Percentiles rank a stretch among this genome's conserved stretches.
These are phyloP conservation scores for Drosophila tristis DNA, from an alignment of 1,140 invertebrate genomes.

Conservation along the genomic window DNA sequence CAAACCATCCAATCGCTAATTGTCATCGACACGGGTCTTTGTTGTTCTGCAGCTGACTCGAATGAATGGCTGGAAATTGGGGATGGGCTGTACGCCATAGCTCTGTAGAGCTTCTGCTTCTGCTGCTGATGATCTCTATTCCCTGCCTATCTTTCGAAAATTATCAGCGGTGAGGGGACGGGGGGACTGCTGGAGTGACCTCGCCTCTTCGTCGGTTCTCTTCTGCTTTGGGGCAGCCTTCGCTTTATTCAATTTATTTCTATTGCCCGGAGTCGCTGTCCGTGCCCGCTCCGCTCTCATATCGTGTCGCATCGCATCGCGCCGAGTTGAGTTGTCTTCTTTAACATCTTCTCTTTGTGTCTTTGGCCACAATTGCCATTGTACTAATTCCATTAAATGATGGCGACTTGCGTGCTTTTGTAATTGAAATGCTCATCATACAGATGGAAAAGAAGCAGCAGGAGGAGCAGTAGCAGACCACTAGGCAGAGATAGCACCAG, in stretches of 20 bases:
- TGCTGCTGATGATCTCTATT: constrained; percentile 60
- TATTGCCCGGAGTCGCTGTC: constrained; percentile 46
- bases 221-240: constrained; percentile 11
- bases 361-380: constrained; percentile 79
- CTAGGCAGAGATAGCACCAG: background rate
- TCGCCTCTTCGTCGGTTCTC: constrained; percentile 41
- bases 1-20: constrained; percentile 69
- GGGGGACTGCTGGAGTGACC: constrained; percentile 40
- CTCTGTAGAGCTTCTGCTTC: constrained; percentile 10
- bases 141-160: constrained; percentile 73
- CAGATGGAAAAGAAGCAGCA: constrained; percentile 29
- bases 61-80: constrained; percentile 67
- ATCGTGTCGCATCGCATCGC: constrained; percentile 21
- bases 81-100: constrained; percentile 50
- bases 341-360: constrained; percentile 54
- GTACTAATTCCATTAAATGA: constrained; percentile 81
- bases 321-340: constrained; percentile 50
- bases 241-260: constrained; percentile 78
- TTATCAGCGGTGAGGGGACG: constrained; percentile 46
- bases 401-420: constrained; percentile 74
- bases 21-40: constrained; percentile 78
- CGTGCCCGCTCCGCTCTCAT: constrained; percentile 6
- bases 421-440: constrained; percentile 75
- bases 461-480: constrained; percentile 32
- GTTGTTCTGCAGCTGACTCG: constrained; percentile 62